A percentile compares a stretch with the other conserved stretches of the same genome.
Evolutionary conservation across 1,140 invertebrate genomes (phyloP).

Genomic region (Anoplophora glabripennis): DNA sequence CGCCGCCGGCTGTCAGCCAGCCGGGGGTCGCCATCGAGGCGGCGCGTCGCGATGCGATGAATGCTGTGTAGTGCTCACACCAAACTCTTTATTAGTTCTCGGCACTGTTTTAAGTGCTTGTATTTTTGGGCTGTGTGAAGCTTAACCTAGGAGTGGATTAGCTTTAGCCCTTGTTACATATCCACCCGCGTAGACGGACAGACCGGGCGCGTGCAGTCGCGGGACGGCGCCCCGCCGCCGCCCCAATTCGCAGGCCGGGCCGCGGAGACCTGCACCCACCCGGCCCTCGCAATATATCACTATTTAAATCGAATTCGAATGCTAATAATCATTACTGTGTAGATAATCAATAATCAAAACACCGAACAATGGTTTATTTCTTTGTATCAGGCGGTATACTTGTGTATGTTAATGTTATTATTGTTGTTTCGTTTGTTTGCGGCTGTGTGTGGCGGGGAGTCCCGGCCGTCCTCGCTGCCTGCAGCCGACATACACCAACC

Average conservation of each 20-base stretch:
- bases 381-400: conserved; percentile 41
- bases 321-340: conserved; percentile 50
- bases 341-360: conserved; percentile 50
- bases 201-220: conserved; percentile 39
- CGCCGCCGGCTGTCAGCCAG: conserved; percentile 2
- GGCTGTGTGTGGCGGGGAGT: conserved; percentile 11
- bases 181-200: conserved; percentile 47
- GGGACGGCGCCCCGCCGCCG: conserved; percentile 22
- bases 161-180: conserved; percentile 52
- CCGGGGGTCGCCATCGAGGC: conserved; percentile 29
- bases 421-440: conserved; percentile 39
- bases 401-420: conserved; percentile 46
- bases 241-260: conserved; percentile 7
- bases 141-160: conserved; percentile 51
- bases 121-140: conserved; percentile 52
- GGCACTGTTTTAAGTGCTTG: conserved; percentile 53
- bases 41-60: conserved; percentile 44
- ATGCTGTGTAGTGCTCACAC: conserved; percentile 51
- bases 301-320: conserved; percentile 46
- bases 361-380: conserved; percentile 36
- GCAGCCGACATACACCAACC: conserved; percentile 13
- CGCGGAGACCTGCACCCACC: conserved; percentile 30
- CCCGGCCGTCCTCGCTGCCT: conserved; percentile 29
- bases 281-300: conserved; percentile 45
- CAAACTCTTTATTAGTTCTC: conserved; percentile 47